A percentile compares a stretch with the other conserved stretches of the same genome.
Evolutionary conservation across 2,888 invertebrate species (phyloP).

Genomic region (Cheilosia pagana): DNA sequence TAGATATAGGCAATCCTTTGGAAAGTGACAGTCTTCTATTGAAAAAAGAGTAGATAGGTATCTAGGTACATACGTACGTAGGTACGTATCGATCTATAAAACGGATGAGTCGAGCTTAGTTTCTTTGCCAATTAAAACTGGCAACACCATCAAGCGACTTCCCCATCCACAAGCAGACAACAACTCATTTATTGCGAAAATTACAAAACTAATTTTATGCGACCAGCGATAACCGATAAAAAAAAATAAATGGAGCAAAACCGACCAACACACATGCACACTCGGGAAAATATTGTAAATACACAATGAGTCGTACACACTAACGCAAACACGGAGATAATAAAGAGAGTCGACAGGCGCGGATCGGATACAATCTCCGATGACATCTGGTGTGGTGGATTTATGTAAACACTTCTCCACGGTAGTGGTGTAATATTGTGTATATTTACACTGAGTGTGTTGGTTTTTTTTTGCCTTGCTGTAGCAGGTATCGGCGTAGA

Average conservation of each 20-base stretch:
- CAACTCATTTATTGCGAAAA: slow-evolving; percentile 46
- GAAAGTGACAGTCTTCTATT: too few relatives aligned
- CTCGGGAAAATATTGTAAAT: slow-evolving; percentile 17
- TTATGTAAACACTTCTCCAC: slow-evolving; percentile 24
- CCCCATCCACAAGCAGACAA: slow-evolving; percentile 16
- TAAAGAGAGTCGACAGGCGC: slow-evolving; percentile 34
- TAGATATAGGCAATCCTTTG: too few relatives aligned
- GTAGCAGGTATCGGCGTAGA: slow-evolving; percentile 43
- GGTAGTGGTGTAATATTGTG: slow-evolving; percentile 45
- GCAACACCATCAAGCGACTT: slow-evolving; percentile 24
- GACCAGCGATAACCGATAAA: slow-evolving; percentile 26
- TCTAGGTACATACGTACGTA: too few relatives aligned
- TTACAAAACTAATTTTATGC: slow-evolving; percentile 53
- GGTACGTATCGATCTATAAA: not conserved
- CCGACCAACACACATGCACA: slow-evolving; percentile 6
- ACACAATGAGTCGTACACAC: not conserved
- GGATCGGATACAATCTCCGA: slow-evolving; percentile 55
- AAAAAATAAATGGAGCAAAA: slow-evolving; percentile 38
- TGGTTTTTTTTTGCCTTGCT: slow-evolving; percentile 33
- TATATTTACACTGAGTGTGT: not conserved
- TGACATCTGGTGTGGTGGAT: slow-evolving; percentile 73
- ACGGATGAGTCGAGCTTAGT: not conserved
- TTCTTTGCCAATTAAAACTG: not conserved
- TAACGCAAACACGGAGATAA: slow-evolving; percentile 29
- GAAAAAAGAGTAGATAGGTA: too few relatives aligned